phyloP scores from a whole-genome alignment of 2,113 vertebrate genomes.

The Elanoides forficatus region DNA sequence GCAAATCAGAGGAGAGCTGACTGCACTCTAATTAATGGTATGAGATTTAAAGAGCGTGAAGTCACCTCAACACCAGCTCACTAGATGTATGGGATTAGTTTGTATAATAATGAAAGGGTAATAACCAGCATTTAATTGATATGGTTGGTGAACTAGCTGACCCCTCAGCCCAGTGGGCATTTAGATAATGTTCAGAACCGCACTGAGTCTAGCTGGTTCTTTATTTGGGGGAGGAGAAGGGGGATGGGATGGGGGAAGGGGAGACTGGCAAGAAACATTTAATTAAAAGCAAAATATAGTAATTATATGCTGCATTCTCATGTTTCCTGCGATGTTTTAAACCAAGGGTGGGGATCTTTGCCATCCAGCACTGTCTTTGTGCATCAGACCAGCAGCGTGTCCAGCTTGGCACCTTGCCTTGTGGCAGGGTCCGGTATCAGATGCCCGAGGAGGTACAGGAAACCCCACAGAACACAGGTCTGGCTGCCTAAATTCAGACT shows the following conservation, averaged over 20 bases:
- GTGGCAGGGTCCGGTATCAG: background rate
- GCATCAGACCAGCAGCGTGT: background rate
- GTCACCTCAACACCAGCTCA: background rate
- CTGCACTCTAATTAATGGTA: constrained; percentile 16
- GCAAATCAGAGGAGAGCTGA: background rate
- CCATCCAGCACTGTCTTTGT: background rate
- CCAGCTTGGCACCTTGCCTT: background rate
- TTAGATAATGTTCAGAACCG: constrained; percentile 1
- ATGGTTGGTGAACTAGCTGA: constrained; percentile 28
- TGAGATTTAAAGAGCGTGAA: background rate
- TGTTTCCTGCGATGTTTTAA: background rate
- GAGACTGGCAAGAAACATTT: background rate
- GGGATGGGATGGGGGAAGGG: background rate
- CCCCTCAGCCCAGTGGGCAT: constrained; percentile 25
- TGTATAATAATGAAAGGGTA: constrained; percentile 39
- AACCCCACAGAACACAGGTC: background rate
- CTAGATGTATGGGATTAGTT: constrained; percentile 31
- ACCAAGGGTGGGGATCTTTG: background rate
- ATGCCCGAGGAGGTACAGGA: background rate
- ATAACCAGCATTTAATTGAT: constrained; percentile 46
- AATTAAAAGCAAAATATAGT: background rate
- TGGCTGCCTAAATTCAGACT: background rate
- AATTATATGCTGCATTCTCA: background rate
- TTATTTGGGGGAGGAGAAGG: background rate
- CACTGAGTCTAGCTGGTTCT: background rate